Evolutionary conservation across 1,140 invertebrate species (phyloP).

Genomic region (Globodera rostochiensis): DNA sequence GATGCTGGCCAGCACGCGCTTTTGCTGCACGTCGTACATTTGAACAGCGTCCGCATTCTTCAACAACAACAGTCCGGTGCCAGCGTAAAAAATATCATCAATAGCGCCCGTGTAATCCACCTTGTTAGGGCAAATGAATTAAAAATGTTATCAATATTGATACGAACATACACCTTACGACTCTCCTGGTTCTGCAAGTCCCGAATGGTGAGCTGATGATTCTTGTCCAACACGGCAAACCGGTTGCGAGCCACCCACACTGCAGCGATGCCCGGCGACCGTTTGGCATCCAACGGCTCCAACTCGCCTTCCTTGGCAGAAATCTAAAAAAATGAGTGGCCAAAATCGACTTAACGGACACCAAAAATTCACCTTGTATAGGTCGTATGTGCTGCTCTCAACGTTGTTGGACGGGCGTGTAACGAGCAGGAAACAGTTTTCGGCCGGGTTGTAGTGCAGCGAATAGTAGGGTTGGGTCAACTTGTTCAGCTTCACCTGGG

Average conservation of each 20-base stretch:
- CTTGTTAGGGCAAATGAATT: slow-evolving; percentile 66
- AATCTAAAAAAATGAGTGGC: slow-evolving; percentile 68
- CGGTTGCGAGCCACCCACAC: slow-evolving; percentile 97
- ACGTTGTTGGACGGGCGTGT: slow-evolving; percentile 74
- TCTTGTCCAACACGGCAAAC: slow-evolving; percentile 82
- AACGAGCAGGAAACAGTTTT: slow-evolving; percentile 83
- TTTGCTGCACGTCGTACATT: slow-evolving; percentile 95
- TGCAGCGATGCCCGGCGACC: slow-evolving; percentile 86
- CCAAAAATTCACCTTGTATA: slow-evolving; percentile 77
- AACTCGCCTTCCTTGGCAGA: slow-evolving; percentile 70
- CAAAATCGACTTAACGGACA: no score
- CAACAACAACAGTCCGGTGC: slow-evolving; percentile 90
- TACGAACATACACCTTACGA: slow-evolving; percentile 77
- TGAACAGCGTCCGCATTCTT: slow-evolving; percentile 86
- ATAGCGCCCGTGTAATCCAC: slow-evolving; percentile 74
- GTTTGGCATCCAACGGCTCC: slow-evolving; percentile 74
- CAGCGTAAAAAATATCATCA: slow-evolving; percentile 98
- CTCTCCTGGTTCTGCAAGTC: slow-evolving; percentile 97
- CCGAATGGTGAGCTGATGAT: slow-evolving; percentile 82
- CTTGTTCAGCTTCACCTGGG: slow-evolving; percentile 83
- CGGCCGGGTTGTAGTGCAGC: slow-evolving; percentile 94
- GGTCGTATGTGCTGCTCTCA: slow-evolving; percentile 91
- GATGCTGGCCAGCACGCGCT: slow-evolving; percentile 71
- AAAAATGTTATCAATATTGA: no score
- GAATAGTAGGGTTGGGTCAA: slow-evolving; percentile 64